phyloP scores from a whole-genome alignment of 2,888 invertebrate genomes.

The Netelia inedita region DNA sequence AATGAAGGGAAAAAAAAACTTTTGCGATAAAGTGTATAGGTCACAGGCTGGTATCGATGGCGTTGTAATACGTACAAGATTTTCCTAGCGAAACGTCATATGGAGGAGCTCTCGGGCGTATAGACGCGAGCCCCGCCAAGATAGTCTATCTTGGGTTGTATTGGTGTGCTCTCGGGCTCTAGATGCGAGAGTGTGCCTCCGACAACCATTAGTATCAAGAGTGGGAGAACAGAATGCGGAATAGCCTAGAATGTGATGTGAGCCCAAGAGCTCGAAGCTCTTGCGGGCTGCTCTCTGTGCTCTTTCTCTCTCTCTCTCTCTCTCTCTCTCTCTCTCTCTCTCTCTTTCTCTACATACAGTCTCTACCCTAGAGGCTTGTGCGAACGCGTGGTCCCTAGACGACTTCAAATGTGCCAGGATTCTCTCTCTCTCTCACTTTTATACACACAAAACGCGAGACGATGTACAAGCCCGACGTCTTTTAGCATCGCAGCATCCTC shows the following conservation, averaged over 20 bases:
- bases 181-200: conserved; percentile 70
- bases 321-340: conserved; percentile 33
- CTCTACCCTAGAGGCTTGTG: conserved; percentile 37
- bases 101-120: conserved; percentile 38
- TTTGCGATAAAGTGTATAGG: too few species aligned
- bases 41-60: background rate
- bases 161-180: conserved; percentile 75
- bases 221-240: conserved; percentile 85
- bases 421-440: conserved; percentile 26
- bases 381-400: conserved; percentile 20
- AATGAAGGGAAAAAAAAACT: too few species aligned
- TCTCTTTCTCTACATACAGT: conserved; percentile 41
- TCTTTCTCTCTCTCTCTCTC: conserved; percentile 38
- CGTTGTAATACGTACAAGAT: conserved; percentile 13
- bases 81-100: conserved; percentile 35
- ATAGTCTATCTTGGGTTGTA: conserved; percentile 7
- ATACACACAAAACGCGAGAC: conserved; percentile 47
- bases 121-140: conserved; percentile 11
- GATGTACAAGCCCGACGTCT: conserved; percentile 34
- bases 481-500: conserved; percentile 66
- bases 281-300: conserved; percentile 62
- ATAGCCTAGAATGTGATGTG: conserved; percentile 85
- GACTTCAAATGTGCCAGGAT: conserved; percentile 57
- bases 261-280: conserved; percentile 72
- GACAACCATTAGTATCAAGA: conserved; percentile 65